Percentiles rank a stretch among this genome's conserved stretches.
These are phyloP conservation scores for Pantherophis guttatus DNA, from an alignment of 2,113 vertebrate genomes.

Conservation along the genomic window DNA sequence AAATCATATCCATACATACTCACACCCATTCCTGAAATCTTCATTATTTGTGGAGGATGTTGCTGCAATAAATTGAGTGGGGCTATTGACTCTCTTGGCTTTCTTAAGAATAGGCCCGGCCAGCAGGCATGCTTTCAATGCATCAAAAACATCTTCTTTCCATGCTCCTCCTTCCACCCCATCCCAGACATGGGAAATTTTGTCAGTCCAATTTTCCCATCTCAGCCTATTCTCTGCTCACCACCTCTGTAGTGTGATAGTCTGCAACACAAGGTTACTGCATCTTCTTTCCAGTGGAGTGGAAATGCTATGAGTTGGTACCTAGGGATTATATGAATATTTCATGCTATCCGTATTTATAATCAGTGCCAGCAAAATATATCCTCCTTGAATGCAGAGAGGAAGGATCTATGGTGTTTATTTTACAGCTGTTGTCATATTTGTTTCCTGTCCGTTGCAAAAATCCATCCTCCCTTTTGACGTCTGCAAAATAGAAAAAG, in stretches of 20 bases:
- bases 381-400: background rate
- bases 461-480: background rate
- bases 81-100: background rate
- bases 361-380: slow-evolving; percentile 20
- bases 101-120: background rate
- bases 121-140: background rate
- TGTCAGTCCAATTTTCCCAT: background rate
- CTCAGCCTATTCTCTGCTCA: background rate
- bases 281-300: slow-evolving; percentile 20
- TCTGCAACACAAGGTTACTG: slow-evolving; percentile 16
- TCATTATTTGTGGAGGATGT: background rate
- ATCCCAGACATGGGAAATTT: background rate
- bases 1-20: background rate
- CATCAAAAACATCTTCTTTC: background rate
- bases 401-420: background rate
- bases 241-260: background rate
- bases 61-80: background rate
- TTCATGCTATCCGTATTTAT: slow-evolving; percentile 30
- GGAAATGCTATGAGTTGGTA: slow-evolving; percentile 18
- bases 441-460: background rate
- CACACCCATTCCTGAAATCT: background rate
- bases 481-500: background rate
- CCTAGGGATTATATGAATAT: slow-evolving; percentile 31
- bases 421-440: background rate
- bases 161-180: background rate